phyloP scores from a whole-genome alignment of 2,797 vertebrate genomes.

The Coccyzus lansbergi region DNA sequence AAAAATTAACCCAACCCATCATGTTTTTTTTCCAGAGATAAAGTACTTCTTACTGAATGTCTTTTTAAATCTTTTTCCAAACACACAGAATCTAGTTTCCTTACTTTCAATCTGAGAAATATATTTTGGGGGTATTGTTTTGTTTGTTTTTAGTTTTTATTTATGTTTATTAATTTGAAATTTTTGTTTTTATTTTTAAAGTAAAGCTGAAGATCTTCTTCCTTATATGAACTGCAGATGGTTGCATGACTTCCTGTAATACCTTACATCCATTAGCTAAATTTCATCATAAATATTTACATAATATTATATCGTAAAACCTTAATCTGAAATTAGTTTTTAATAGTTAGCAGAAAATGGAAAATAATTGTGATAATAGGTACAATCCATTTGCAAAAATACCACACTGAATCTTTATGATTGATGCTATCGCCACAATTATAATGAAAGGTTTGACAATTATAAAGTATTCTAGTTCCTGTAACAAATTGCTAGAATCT shows the following conservation, averaged over 20 bases:
- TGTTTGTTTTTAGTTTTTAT: background rate
- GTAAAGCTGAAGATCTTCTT: background rate
- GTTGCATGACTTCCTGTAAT: background rate
- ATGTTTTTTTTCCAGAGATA: background rate
- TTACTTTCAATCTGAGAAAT: background rate
- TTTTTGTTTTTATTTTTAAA: background rate
- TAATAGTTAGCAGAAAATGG: background rate
- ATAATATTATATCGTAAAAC: background rate
- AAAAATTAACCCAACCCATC: background rate
- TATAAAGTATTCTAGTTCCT: background rate
- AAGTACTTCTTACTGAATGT: background rate
- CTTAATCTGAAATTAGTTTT: background rate
- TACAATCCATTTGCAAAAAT: background rate
- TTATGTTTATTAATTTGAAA: background rate
- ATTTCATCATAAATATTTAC: background rate
- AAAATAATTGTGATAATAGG: background rate
- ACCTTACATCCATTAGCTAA: background rate
- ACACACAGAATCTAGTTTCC: background rate
- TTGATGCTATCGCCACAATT: background rate
- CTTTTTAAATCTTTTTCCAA: background rate
- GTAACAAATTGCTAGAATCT: background rate
- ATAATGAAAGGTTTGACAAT: background rate
- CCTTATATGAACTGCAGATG: background rate
- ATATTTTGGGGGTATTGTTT: rapidly evolving
- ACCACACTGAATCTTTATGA: background rate